Evolutionary conservation across 2,888 invertebrate species (phyloP), one percentile per base, ranked within the genome.

Genomic region (Pogonocherus hispidulus): DNA sequence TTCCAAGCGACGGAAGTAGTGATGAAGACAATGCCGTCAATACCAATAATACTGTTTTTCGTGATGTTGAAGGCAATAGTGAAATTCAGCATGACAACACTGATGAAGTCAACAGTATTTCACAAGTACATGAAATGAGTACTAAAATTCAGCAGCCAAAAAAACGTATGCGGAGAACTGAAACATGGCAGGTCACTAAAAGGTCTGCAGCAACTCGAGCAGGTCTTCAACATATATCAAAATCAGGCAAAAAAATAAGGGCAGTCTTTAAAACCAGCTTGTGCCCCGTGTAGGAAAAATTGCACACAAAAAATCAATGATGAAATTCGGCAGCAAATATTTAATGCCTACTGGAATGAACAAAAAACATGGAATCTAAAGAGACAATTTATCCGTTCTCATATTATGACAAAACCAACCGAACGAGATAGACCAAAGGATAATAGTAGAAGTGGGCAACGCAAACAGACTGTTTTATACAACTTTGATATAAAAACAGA

Each of bases 321-420:
- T 23, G 19, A 35, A 35, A 11, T 2, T 11, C 20, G 60, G 19
- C 16, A 9, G 35, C 19, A 62, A 49, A 62, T 49, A 35, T 62
- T 62, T 32, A 47, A 37, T 32, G 37, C 11, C 14, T 49, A 62
- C 49, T 62, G 60, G 60, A 19, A 49, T 3, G 49, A 22, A 19
- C 14, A n/a, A 9, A 62, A 49, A 62, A 62, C 16, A 16, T 62
- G 60, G 35, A 35, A 62, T 35, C 14, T 62, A 14, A 62, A 62
- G 16, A 6, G 60, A 14, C 60, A 62, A 35, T 62, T 62, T 37
- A 32, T 62, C 6, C 6, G 9, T 11, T 27, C 60, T 35, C 35
- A 35, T 35, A 19, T 49, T 1, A 62, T 18, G 19, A 49, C 19
- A 11, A 27, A 49, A 49, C 60, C 60, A 16, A 32, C 47, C n/a